Evolutionary conservation across 2,888 invertebrate species (phyloP), one percentile per base, ranked within the genome.

Genomic region (Melinaea marsaeus): DNA sequence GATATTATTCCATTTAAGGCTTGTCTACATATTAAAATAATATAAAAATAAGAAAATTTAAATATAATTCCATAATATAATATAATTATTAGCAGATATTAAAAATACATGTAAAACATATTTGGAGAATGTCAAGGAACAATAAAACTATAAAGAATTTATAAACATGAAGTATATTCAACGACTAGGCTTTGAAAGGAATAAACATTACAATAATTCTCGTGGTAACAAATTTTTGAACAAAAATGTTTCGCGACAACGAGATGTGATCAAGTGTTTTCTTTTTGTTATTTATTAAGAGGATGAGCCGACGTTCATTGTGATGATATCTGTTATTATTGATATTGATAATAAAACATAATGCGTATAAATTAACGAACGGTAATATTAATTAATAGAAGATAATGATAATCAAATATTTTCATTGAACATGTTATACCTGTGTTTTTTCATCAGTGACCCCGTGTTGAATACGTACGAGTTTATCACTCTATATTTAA

Each of bases 181-280:
- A 7, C 9, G 42, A 1, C 7, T 32, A 51, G 7, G 51, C 32
- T 51, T 32, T 51, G 32, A n/a, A 48, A 48, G 51, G 51, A 51
- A 51, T 51, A 51, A 51, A 51, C 51, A 32, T 51, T 32, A 5
- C 22, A 32, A 51, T 32, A 51, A 51, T 51, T 51, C 51, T 32
- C 51, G 51, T 51, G 32, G 51, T 51, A 7, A 32, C 7, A 51
- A 51, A 51, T 22, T 51, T 48, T 48, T 7, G 9, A 9, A 22
- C 51, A 32, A 51, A 32, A 32, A 5, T 51, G 7, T 65, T 62
- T 62, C 60, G 58, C 56, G 60, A 62, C 62, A 67, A 67, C 60
- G 58, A 65, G 65, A 67, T 61, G 62, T 63, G 63, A 67, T 67
- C 58, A 59, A 54, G 61, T 54, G 59, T 65, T 63, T 61, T 60